A percentile compares a stretch with the other conserved stretches of the same genome.
Evolutionary conservation across 92 coral and sea anemone species (phyloP).

Genomic region (Phymanthus crucifer): DNA sequence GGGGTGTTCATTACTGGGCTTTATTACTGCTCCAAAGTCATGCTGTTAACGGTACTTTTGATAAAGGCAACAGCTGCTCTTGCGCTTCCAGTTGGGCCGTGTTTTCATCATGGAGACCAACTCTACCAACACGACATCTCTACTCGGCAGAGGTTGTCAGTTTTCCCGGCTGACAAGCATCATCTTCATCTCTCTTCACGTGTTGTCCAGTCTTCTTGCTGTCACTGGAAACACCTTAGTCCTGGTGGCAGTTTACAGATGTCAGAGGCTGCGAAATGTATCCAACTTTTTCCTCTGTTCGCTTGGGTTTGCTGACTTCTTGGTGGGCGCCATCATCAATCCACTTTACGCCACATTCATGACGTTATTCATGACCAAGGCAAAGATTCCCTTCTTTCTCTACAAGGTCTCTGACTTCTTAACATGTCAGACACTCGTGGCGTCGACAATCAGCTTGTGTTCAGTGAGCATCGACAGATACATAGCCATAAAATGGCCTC

Average conservation of each 20-base stretch:
- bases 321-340: constrained; percentile 16
- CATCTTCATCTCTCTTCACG: constrained; percentile 9
- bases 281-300: constrained; percentile 25
- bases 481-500: constrained; percentile 22
- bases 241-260: constrained; percentile 16
- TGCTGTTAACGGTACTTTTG: not conserved
- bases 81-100: not conserved
- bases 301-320: constrained; percentile 18
- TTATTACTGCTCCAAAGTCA: not conserved
- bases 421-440: constrained; percentile 13
- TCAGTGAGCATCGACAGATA: constrained; percentile 22
- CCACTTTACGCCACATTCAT: constrained; percentile 17
- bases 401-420: constrained; percentile 14
- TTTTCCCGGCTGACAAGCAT: not conserved
- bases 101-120: not conserved
- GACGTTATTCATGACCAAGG: not conserved
- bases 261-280: constrained; percentile 14
- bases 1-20: not conserved
- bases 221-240: constrained; percentile 14
- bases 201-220: not conserved
- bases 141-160: not conserved
- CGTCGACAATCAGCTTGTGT: constrained; percentile 14
- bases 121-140: not conserved
- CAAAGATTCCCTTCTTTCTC: not conserved
- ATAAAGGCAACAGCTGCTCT: not conserved